phyloP scores from a whole-genome alignment of 2,888 invertebrate genomes.

The Coleophora deauratella region DNA sequence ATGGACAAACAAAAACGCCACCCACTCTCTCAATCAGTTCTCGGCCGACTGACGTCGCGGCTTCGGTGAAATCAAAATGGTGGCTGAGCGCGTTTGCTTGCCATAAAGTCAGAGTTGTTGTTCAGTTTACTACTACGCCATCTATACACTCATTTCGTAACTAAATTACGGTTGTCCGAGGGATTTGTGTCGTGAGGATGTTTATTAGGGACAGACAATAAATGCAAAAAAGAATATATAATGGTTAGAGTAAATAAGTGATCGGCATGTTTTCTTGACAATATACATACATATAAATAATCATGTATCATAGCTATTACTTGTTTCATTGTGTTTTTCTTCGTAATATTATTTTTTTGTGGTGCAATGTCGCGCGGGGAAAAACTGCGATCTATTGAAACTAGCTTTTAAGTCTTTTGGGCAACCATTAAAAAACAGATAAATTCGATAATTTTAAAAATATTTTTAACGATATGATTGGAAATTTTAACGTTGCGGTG shows the following conservation, averaged over 20 bases:
- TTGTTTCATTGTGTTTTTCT: not conserved
- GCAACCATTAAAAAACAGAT: too few relatives aligned
- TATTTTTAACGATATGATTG: too few relatives aligned
- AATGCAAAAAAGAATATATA: not conserved
- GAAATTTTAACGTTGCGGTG: too few relatives aligned
- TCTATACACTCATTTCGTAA: conserved; percentile 2
- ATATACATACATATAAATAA: not conserved
- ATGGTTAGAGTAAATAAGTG: not conserved
- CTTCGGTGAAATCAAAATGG: not conserved
- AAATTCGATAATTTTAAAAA: too few relatives aligned
- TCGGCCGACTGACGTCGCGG: conserved; percentile 3
- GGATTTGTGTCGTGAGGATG: not conserved
- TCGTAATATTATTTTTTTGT: not conserved
- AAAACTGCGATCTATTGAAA: not conserved
- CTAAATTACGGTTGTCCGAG: conserved; percentile 3
- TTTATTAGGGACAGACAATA: not conserved
- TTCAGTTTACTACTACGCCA: not conserved
- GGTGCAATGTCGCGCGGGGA: not conserved
- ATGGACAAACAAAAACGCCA: conserved; percentile 3
- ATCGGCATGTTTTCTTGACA: not conserved
- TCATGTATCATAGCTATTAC: not conserved
- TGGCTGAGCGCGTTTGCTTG: not conserved
- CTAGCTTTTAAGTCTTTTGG: too few relatives aligned
- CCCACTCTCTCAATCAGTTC: conserved; percentile 1
- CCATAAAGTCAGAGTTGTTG: not conserved